phyloP scores from a whole-genome alignment of 2,113 vertebrate species.

The Hypanus sabinus region DNA sequence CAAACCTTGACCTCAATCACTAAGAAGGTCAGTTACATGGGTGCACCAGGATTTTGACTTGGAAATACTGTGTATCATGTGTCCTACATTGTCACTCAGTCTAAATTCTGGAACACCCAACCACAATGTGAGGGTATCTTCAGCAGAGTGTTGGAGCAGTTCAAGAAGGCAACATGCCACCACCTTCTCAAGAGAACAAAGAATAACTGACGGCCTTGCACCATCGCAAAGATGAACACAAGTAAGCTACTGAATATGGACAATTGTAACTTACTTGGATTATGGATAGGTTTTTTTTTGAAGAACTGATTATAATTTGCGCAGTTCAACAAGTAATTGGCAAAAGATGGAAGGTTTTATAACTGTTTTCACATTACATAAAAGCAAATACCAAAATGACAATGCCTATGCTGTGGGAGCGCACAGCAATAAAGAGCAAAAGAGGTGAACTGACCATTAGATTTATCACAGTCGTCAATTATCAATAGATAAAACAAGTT shows the following conservation, averaged over 20 bases:
- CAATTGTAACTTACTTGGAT: neutral
- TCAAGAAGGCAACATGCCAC: too few species aligned
- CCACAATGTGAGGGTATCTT: too few species aligned
- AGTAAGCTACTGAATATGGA: neutral
- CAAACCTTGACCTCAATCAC: too few species aligned
- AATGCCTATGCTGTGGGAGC: neutral
- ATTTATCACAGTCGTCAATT: neutral
- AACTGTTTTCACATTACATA: neutral
- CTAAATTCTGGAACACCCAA: too few species aligned
- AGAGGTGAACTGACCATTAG: neutral
- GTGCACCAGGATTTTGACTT: too few species aligned
- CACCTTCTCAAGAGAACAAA: too few species aligned
- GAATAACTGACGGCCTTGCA: too few species aligned
- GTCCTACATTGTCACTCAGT: too few species aligned
- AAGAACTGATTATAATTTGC: neutral
- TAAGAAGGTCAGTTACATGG: too few species aligned
- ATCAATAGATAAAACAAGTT: neutral
- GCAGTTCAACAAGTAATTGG: neutral
- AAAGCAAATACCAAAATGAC: neutral
- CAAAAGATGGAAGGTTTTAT: neutral
- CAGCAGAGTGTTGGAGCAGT: too few species aligned
- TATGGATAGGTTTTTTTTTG: neutral
- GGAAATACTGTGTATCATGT: too few species aligned
- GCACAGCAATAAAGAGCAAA: neutral
- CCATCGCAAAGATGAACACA: too few species aligned